Percentiles rank a stretch among this genome's conserved stretches.
Evolutionary conservation across 2,113 vertebrate genomes (phyloP).

Genomic region (Eira barbara): DNA sequence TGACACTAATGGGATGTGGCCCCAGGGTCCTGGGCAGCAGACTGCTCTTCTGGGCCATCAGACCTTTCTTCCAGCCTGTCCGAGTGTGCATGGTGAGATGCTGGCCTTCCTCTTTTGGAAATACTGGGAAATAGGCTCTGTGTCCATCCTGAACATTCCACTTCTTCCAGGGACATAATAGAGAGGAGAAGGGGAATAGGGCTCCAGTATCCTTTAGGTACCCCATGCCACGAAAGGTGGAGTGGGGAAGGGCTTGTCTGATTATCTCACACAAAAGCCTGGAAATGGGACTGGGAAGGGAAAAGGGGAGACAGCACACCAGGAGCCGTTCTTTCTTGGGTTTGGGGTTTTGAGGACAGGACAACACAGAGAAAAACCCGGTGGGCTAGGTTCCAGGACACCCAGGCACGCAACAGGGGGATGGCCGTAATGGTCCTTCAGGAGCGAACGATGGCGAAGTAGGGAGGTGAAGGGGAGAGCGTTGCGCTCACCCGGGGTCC

Average conservation of each 20-base stretch:
- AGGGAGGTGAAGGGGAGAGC: background rate
- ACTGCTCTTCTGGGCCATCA: background rate
- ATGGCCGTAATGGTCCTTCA: background rate
- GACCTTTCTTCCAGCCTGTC: background rate
- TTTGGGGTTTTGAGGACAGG: background rate
- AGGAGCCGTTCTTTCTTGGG: background rate
- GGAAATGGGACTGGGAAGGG: background rate
- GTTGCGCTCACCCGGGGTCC: background rate
- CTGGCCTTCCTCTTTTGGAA: background rate
- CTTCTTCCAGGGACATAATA: background rate
- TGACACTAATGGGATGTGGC: background rate
- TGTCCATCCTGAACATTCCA: background rate
- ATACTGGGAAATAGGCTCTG: background rate
- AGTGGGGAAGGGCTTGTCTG: background rate
- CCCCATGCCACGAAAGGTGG: background rate
- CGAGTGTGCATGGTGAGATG: background rate
- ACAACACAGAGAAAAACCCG: background rate
- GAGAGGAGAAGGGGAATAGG: background rate
- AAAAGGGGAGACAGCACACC: background rate
- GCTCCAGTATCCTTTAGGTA: background rate
- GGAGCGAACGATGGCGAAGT: background rate
- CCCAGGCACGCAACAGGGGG: background rate
- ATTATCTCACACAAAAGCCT: slow-evolving; percentile 18
- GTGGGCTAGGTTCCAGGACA: background rate
- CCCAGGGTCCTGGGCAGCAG: background rate